Percentiles rank a stretch among this genome's conserved stretches.
Evolutionary conservation across 2,113 vertebrate genomes (phyloP).

Genomic region (Bubo scandiacus): DNA sequence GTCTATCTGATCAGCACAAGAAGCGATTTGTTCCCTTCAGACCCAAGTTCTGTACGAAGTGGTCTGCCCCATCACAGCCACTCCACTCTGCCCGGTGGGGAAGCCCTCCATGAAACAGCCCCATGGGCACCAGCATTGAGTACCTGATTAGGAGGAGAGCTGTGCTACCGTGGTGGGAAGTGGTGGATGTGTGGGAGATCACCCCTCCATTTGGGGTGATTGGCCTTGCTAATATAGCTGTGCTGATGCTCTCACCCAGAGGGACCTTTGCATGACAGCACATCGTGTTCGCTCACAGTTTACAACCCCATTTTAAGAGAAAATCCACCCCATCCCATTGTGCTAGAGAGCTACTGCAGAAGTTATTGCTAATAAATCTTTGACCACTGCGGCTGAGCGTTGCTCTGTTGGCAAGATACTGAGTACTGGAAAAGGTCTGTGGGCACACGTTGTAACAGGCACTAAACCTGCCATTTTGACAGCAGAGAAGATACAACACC

Average conservation of each 20-base stretch:
- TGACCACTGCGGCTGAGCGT: neutral
- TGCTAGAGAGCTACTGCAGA: neutral
- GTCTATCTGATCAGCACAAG: neutral
- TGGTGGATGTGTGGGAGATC: neutral
- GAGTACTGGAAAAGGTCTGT: neutral
- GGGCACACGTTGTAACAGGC: neutral
- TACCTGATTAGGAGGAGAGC: neutral
- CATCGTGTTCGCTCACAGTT: neutral
- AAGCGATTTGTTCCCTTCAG: neutral
- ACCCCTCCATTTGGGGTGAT: neutral
- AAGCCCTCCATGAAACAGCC: neutral
- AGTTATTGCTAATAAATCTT: neutral
- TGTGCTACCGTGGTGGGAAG: accelerated
- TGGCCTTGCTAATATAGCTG: neutral
- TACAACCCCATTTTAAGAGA: neutral
- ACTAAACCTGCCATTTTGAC: neutral
- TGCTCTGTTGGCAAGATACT: neutral
- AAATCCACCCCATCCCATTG: neutral
- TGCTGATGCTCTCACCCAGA: neutral
- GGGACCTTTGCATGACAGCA: neutral
- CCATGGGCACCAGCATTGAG: neutral
- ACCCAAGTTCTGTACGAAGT: neutral
- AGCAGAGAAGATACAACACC: neutral
- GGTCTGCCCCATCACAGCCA: neutral
- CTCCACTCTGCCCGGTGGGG: neutral